Percentiles rank a stretch among this genome's conserved stretches.
Conservation (phyloP, 2,113 vertebrate genomes). For the Nycticorax nycticorax region DNA sequence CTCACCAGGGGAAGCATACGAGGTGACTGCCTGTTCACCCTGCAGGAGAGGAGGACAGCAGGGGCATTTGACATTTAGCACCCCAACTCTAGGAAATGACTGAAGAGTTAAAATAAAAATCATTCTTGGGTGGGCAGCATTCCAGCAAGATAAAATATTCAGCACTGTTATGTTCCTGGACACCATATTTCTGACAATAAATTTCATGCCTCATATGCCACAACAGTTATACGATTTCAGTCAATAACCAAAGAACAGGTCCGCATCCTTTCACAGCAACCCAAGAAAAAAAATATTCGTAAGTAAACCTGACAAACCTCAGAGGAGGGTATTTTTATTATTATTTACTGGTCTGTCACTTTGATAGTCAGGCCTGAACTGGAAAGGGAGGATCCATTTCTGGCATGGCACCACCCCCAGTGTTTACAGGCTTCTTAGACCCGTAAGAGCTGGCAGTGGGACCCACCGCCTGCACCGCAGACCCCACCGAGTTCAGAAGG, state of each 20-base stretch:
- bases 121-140: neutral
- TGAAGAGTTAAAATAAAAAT: neutral
- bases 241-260: conserved; percentile 10
- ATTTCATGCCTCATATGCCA: conserved; percentile 54
- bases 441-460: neutral
- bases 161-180: neutral
- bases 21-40: neutral
- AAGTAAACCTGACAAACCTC: neutral
- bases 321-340: neutral
- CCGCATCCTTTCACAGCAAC: neutral
- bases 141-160: conserved; percentile 36
- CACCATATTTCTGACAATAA: conserved; percentile 46
- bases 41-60: neutral
- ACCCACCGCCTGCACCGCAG: neutral
- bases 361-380: neutral
- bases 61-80: neutral
- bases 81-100: neutral
- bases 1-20: fast-evolving
- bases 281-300: neutral
- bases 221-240: conserved; percentile 33
- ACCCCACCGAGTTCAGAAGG: neutral
- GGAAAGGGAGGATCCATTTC: neutral
- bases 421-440: neutral
- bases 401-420: neutral
- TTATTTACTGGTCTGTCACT: neutral